A percentile compares a stretch with the other conserved stretches of the same genome.
phyloP scores from a whole-genome alignment of 2,888 invertebrate genomes.

The Stratiomys singularior region DNA sequence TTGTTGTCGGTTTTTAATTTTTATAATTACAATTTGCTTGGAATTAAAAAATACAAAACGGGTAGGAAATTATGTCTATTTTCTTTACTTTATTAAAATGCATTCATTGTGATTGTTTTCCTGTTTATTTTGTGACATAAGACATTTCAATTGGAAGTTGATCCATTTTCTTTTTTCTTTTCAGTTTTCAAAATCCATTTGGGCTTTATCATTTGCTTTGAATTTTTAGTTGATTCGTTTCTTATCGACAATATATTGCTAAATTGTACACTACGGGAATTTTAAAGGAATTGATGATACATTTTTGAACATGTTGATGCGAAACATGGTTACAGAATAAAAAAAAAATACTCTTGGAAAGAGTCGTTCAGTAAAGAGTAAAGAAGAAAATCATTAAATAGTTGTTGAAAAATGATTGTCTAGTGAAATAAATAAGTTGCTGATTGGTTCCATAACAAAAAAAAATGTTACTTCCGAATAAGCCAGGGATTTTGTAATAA shows the following conservation, averaged over 20 bases:
- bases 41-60: not conserved
- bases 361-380: too few relatives aligned
- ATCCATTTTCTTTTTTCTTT: not conserved
- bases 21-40: not conserved
- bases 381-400: too few relatives aligned
- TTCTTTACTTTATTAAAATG: constrained; percentile 22
- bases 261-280: constrained; percentile 34
- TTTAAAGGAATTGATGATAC: not conserved
- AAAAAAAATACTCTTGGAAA: too few relatives aligned
- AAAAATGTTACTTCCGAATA: too few relatives aligned
- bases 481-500: too few relatives aligned
- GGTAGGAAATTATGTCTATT: constrained; percentile 2
- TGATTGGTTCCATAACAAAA: too few relatives aligned
- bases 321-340: too few relatives aligned
- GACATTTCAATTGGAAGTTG: constrained; percentile 11
- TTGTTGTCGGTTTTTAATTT: not conserved
- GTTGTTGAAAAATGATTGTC: too few relatives aligned
- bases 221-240: constrained; percentile 13
- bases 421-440: too few relatives aligned
- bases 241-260: not conserved
- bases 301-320: constrained; percentile 6
- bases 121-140: constrained; percentile 38
- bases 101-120: constrained; percentile 36
- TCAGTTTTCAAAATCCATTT: constrained; percentile 4
- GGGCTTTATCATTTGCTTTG: not conserved